phyloP scores from a whole-genome alignment of 2,797 vertebrate species.

The Liasis olivaceus region DNA sequence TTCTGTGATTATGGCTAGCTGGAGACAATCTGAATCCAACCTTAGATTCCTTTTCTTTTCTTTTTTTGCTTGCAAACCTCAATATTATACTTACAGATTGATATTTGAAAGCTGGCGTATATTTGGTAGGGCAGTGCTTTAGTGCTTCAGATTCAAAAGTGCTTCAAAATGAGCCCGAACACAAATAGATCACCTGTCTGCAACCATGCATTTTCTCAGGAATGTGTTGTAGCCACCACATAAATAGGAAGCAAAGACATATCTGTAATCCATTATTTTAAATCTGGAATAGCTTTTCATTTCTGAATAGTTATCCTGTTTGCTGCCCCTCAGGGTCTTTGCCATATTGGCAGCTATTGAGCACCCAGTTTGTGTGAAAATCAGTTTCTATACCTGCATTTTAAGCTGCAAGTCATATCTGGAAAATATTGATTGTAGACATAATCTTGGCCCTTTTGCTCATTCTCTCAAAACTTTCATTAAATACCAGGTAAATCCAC shows the following conservation, averaged over 20 bases:
- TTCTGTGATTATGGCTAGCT: background rate
- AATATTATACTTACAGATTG: no score
- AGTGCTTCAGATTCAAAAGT: no score
- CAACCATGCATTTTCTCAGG: no score
- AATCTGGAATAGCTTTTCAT: background rate
- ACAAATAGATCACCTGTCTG: no score
- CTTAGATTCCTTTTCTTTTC: no score
- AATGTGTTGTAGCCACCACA: no score
- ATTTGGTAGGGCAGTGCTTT: no score
- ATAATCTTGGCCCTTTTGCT: background rate
- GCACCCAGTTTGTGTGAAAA: background rate
- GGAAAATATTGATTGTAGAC: background rate
- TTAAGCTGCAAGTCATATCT: background rate
- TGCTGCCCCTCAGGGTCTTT: background rate
- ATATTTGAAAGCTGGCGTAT: no score
- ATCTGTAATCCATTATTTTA: background rate
- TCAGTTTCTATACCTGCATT: background rate
- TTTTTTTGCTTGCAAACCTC: no score
- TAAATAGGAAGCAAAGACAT: background rate
- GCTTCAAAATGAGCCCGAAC: no score
- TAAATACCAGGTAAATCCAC: background rate
- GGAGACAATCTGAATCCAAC: no score
- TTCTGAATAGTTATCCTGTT: background rate
- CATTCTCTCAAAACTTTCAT: background rate
- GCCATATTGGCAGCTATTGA: background rate